Conservation (phyloP, 1,140 invertebrate genomes). For the Leptinotarsa defecta region DNA sequence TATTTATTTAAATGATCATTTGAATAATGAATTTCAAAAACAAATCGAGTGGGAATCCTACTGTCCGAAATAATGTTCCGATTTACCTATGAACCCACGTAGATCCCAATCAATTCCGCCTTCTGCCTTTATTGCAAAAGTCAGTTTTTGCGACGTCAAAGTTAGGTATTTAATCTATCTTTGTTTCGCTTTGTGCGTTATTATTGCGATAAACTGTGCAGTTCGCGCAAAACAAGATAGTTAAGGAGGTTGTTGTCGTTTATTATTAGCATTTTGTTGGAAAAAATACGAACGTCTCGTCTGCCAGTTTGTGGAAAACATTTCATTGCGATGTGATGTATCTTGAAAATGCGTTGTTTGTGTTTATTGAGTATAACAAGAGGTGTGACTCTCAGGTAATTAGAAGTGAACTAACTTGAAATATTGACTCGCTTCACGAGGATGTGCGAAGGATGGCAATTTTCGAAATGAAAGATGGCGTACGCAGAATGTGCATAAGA, state of each 20-base stretch:
- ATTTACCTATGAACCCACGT: constrained; percentile 6
- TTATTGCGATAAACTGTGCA: constrained; percentile 17
- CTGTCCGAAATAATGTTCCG: not conserved
- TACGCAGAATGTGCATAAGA: no score
- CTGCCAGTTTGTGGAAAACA: not conserved
- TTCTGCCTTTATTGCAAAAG: constrained; percentile 4
- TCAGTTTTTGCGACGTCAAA: constrained; percentile 16
- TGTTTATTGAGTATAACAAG: constrained; percentile 16
- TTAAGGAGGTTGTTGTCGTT: constrained; percentile 24
- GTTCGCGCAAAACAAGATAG: constrained; percentile 22
- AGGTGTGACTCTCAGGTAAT: constrained; percentile 11
- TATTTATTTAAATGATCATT: no score
- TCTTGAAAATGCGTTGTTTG: constrained; percentile 24
- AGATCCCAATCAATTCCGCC: constrained; percentile 3
- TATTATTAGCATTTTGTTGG: constrained; percentile 18
- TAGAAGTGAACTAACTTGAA: not conserved
- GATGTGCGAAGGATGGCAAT: no score
- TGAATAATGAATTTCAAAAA: no score
- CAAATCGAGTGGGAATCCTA: no score
- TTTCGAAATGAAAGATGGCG: no score
- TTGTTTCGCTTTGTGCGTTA: constrained; percentile 20
- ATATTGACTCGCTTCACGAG: no score
- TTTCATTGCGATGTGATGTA: constrained; percentile 8
- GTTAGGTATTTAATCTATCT: constrained; percentile 25
- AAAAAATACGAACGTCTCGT: constrained; percentile 10